Evolutionary conservation across 2,797 vertebrate genomes (phyloP), one percentile per base, ranked within the genome.

Genomic region (Echiichthys vipera): DNA sequence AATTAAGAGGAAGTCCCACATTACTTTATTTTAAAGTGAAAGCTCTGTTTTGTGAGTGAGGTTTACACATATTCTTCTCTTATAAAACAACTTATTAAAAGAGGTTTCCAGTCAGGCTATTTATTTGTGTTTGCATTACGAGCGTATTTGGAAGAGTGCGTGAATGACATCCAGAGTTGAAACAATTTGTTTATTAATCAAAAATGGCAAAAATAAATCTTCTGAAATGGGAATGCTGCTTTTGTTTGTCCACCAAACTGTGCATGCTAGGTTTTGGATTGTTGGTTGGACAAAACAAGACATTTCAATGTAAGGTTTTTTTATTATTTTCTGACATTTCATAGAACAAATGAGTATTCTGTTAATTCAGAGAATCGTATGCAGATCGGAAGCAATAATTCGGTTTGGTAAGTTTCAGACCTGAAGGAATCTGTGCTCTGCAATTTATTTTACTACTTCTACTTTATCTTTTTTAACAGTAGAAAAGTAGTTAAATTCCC

Each of bases 1-100:
- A 87, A 86, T 88, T 84, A 77, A 83, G 78, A 81, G 32, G 62
- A 80, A 64, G 56, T 39, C 63, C 18, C 15, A 56, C n/a, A 62
- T 59, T 30, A 40, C 32, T 75, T 50, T 25, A 42, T 58, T 65
- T 47, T 65, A 65, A 81, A 78, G 63, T 57, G 56, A 56, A 62
- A 54, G 59, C 54, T 70, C 24, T 50, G 61, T 56, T 69, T 73
- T 65, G 10, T 59, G 49, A 51, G 30, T 54, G 62, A 66, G 46
- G 37, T 68, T 42, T 42, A 45, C 18, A 14, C 27, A 14, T 34
- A 14, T 47, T 65, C 25, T 43, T 58, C 53, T 55, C 36, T 56
- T 20, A n/a, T n/a, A n/a, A 25, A 62, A 46, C 47, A 25, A 63
- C n/a, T n/a, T n/a, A n/a, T n/a, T n/a, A n/a, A n/a, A n/a, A n/a